Evolutionary conservation across 2,888 invertebrate species (phyloP), one percentile per base, ranked within the genome.

Genomic region (Dicycla oo): DNA sequence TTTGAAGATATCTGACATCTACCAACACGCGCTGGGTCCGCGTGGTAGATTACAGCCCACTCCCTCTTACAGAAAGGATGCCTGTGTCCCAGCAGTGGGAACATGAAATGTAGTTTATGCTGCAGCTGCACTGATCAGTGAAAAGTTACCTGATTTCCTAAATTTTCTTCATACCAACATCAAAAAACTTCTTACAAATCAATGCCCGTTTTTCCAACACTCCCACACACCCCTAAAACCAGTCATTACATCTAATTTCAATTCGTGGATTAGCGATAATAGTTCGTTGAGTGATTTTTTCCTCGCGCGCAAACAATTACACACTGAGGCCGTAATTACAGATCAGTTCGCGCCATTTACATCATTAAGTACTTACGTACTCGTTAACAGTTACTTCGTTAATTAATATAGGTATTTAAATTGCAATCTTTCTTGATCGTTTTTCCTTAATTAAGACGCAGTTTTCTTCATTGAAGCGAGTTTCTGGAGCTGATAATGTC

Each of bases 211-310:
- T 70, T 64, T 30, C 34, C 23, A 66, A 69, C 51, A 40, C 64
- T 38, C 43, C 60, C 20, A 56, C 43, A 53, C 71, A 88, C 47
- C 84, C 66, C 86, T 84, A 79, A 86, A 82, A 83, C 66, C 73
- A 71, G 80, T 83, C 72, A 87, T 87, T 87, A 85, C 63, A 79
- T 72, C 75, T 84, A 84, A 85, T 89, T 86, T 86, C 80, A 78
- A 81, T 86, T 86, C 72, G 72, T 73, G 71, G 75, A 82, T 83
- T 83, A 85, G 79, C 86, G 64, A 75, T 88, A 89, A 90, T 88
- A 73, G 85, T 60, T 80, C 75, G 80, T 75, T 83, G 85, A 90
- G 88, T 88, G 88, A 84, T 89, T 90, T 91, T 91, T 90, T 90
- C 69, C 69, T 66, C 57, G 75, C 80, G 18, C 63, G 57, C 70